Base-by-base conservation (phyloP, 2,888 invertebrate species). In the Acrocera orbiculus region DNA sequence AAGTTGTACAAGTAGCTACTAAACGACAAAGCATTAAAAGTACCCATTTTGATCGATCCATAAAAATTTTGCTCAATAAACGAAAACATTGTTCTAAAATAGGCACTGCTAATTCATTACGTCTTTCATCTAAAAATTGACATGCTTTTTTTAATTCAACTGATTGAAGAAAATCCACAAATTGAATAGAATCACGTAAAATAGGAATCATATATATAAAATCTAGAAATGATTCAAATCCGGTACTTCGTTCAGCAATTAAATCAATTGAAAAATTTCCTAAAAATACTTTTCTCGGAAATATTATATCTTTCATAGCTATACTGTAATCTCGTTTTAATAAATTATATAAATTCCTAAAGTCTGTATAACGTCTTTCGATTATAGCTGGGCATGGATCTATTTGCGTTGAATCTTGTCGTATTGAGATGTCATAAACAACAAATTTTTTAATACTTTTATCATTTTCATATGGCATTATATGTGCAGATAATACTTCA, bases 291-390 rank as follows among this genome's bases (percentile, higher is more conserved):
- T 78, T 78, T 51, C 70, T 71, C 8, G 79, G 78, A 53, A 79
- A 78, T 31, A 62, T 56, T 5, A 74, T 51, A 37, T 51, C 56
- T 33, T 50, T 52, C 54, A 78, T 54, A 37, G 70, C 50, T 20
- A 56, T 47, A 2, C 76, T 67, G 50, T 64, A 62, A 30, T 69
- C 69, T 39, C 67, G 70, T 45, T 67, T 72, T 16, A 80, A 55
- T 3, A 64, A 62, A 42, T 64, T 66, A 48, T 71, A 77, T 4
- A 80, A 59, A 39, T 69, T 69, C 32, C 71, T 58, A 51, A 79
- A 80, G 46, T 79, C 72, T 6, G 77, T 76, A 52, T 80, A 80
- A 44, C 79, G 64, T 32, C 79, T 60, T 47, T 77, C 75, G 30
- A 78, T 70, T 39, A 66, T 65, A 1, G 69, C 71, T 13, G 77